phyloP scores from a whole-genome alignment of 1,140 invertebrate genomes.

The Colletes latitarsis region DNA sequence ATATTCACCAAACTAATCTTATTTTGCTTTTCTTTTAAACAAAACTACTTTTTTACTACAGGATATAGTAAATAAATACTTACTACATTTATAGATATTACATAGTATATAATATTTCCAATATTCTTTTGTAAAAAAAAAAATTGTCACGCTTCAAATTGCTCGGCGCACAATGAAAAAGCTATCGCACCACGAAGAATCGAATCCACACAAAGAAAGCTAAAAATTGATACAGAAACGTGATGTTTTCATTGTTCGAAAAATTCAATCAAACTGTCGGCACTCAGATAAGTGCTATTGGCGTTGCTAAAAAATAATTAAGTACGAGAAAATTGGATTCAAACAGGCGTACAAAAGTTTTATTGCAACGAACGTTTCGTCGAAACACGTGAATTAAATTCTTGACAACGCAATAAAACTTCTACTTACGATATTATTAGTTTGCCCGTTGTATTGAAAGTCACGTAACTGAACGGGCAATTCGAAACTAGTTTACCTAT shows the following conservation, averaged over 20 bases:
- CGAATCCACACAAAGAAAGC: neutral
- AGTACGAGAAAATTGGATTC: neutral
- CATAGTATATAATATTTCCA: no score
- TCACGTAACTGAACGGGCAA: neutral
- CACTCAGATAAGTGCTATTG: neutral
- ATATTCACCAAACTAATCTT: no score
- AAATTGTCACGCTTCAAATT: no score
- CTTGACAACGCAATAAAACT: slow-evolving; percentile 11
- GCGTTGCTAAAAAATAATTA: slow-evolving; percentile 1
- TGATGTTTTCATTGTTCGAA: neutral
- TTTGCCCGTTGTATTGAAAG: neutral
- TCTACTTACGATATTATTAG: slow-evolving; percentile 11
- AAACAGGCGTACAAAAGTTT: neutral
- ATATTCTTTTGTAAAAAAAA: no score
- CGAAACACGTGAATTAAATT: slow-evolving; percentile 2
- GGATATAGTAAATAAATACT: no score
- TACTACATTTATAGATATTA: no score
- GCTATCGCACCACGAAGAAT: no score
- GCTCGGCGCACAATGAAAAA: no score
- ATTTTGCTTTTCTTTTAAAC: no score
- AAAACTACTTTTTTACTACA: no score
- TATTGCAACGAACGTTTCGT: slow-evolving; percentile 6
- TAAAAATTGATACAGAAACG: neutral
- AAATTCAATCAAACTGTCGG: slow-evolving; percentile 9
- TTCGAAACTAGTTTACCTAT: neutral